Evolutionary conservation across 2,113 vertebrate genomes (phyloP), one percentile per base, ranked within the genome.

Genomic region (Regulus satrapa): DNA sequence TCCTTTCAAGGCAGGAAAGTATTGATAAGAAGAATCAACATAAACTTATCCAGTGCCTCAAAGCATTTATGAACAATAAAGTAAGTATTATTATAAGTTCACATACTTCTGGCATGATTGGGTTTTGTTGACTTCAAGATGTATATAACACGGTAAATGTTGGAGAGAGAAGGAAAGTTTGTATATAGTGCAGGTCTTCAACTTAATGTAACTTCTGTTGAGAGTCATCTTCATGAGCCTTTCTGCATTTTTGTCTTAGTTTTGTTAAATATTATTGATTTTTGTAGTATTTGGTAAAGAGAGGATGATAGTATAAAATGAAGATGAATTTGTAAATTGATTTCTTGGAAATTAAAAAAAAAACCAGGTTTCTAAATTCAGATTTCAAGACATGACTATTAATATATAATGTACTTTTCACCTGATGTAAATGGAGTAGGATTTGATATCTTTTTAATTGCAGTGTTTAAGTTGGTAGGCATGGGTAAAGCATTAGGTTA

Each of bases 51-150:
- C 99, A 99, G 92, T 99, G 99, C 97, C 98, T 99, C 96, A 99
- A 98, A 98, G 99, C 99, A 69, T 99, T 99, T 98, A 99, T 99
- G 99, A 99, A 99, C 98, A 99, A 99, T 96, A 99, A 99, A 98
- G 99, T 99, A 97, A 97, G 98, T 97, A 13, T 64, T 77, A 43
- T 26, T 94, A 46, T 59, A 24, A 74, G n/a, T 52, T 92, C 5
- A 9, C 3, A 19, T 56, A 14, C 25, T 75, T 66, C 1, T 36
- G 14, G 20, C 12, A 5, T 54, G 7, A 6, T 19, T 64, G 5
- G 0, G 5, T 62, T 83, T 32, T 72, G 18, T 41, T 54, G 26
- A 56, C 25, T 78, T 81, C 3, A 49, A 45, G 28, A 32, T 36
- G 7, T n/a, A 2, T 25, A 12, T 66, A 18, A 15, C 15, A 4